Conservation (phyloP, 2,888 invertebrate genomes). For the Stenodera caucasica region DNA sequence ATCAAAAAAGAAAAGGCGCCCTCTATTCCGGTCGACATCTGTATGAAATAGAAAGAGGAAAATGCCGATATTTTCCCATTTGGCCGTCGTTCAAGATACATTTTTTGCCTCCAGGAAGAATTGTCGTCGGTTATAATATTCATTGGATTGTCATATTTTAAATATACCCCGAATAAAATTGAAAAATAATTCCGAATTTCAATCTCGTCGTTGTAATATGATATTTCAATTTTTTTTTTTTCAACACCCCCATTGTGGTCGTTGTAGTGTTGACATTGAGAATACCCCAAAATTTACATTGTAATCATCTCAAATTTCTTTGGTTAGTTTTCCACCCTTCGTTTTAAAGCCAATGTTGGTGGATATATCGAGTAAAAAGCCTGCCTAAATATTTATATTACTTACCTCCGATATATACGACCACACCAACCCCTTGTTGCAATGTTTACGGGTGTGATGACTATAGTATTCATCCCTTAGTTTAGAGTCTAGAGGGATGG, state of each 20-base stretch:
- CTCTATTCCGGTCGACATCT: slow-evolving; percentile 15
- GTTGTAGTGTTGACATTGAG: slow-evolving; percentile 32
- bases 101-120: too few species aligned
- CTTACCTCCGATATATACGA: slow-evolving; percentile 24
- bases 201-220: too few species aligned
- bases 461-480: not conserved
- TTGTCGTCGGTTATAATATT: too few species aligned
- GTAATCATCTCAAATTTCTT: slow-evolving; percentile 37
- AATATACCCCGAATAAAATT: too few species aligned
- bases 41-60: slow-evolving; percentile 4
- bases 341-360: slow-evolving; percentile 22
- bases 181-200: too few species aligned
- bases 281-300: slow-evolving; percentile 37
- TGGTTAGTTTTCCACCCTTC: slow-evolving; percentile 25
- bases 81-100: too few species aligned
- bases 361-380: slow-evolving; percentile 36
- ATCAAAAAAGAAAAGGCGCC: slow-evolving; percentile 15
- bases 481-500: slow-evolving; percentile 10
- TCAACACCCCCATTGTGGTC: not conserved
- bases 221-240: not conserved
- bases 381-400: slow-evolving; percentile 42
- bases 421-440: slow-evolving; percentile 8
- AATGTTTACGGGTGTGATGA: not conserved
- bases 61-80: too few species aligned
- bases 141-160: too few species aligned